Evolutionary conservation across 1,140 invertebrate species (phyloP).

Genomic region (Neodiprion fabricii): DNA sequence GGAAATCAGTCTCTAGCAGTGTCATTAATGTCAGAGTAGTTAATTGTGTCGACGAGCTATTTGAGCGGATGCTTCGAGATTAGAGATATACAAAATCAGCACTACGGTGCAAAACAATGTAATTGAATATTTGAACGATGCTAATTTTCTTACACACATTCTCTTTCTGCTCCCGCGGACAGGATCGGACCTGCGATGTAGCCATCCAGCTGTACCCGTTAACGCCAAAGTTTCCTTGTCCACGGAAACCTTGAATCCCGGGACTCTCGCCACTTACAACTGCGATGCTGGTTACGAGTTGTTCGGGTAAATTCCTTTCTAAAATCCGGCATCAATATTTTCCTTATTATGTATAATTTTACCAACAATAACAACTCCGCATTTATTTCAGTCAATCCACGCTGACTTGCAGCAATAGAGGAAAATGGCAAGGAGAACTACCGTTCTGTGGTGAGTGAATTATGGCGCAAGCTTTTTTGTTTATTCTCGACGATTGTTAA

Average conservation of each 20-base stretch:
- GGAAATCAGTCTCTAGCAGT: no score
- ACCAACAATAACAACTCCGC: neutral
- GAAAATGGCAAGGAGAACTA: conserved; percentile 79
- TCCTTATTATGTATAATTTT: neutral
- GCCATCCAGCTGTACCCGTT: conserved; percentile 82
- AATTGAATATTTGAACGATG: no score
- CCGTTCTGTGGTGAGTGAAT: conserved; percentile 82
- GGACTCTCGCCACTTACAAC: conserved; percentile 75
- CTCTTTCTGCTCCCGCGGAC: conserved; percentile 31
- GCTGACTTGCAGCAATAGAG: conserved; percentile 71
- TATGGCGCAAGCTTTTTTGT: no score
- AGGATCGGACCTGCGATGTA: conserved; percentile 66
- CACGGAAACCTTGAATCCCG: conserved; percentile 61
- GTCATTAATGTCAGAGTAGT: no score
- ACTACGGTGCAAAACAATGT: no score
- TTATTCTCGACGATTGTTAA: no score
- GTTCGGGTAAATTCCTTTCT: conserved; percentile 63
- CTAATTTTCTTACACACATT: neutral
- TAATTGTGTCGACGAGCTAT: no score
- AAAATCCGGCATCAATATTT: neutral
- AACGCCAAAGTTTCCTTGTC: conserved; percentile 74
- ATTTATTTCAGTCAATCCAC: conserved; percentile 59
- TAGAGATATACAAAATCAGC: no score
- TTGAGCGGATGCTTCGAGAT: no score
- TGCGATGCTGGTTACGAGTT: conserved; percentile 85